Evolutionary conservation across 2,888 invertebrate genomes (phyloP), one percentile per base, ranked within the genome.

Genomic region (Tetranychus truncatus): DNA sequence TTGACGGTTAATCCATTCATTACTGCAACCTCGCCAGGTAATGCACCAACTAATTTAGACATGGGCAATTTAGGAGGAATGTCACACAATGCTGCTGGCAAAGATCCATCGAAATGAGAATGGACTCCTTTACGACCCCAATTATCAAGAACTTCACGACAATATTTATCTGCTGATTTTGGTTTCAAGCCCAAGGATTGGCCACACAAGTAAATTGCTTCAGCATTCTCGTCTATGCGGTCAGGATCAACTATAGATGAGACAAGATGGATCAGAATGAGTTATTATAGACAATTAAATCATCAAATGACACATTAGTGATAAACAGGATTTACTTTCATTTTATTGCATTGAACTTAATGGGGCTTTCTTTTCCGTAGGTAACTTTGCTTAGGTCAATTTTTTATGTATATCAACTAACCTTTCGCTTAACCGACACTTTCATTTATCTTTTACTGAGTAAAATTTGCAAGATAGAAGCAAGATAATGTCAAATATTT

Each of bases 1-100:
- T 87, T 87, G 21, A 86, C 85, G 3, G 86, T 85, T 44, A 87
- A 80, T 1, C 84, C 84, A 80, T 87, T 87, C 84, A 86, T 85
- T 9, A 86, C 79, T 1, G 83, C 82, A 0, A 86, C 83, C 79
- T 86, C 86, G 7, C 82, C 81, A 21, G 81, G 79, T 66, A 78
- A 34, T 9, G 79, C 78, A n/a, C 79, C 80, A 20, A 80, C 78
- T 71, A 80, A 76, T 34, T 76, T 77, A 0, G 80, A 80, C 78
- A 80, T 80, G 9, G 76, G 76, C 45, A 77, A 77, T 74, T 80
- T 80, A 3, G 80, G 77, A 21, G 77, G 77, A 34, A 78, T 73
- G 76, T 82, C 82, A 73, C 81, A 81, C 6, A 79, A 79, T 11
- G 80, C 81, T 0, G 80, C 79, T 11, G 80, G 80, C 45, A 81